Conservation (phyloP, 2,888 invertebrate genomes). For the Melinopterus prodromus region DNA sequence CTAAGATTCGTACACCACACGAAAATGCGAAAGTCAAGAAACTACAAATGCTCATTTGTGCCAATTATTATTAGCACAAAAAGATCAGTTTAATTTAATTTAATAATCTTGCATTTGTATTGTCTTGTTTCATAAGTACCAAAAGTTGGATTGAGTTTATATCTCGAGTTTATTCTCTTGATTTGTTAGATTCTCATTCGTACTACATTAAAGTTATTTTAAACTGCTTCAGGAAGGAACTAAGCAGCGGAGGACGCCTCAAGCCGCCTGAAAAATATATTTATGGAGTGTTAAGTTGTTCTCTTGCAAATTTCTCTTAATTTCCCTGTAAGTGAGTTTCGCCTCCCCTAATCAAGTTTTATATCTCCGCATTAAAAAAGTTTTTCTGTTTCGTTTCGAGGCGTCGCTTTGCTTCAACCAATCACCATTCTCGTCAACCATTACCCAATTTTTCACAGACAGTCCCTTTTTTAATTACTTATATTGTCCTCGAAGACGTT, state of each 20-base stretch:
- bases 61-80: no score
- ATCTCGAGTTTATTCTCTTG: background rate
- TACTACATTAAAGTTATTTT: background rate
- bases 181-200: background rate
- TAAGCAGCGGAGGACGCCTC: background rate
- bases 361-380: background rate
- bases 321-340: slow-evolving; percentile 55
- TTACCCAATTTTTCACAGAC: background rate
- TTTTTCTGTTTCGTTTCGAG: background rate
- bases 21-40: no score
- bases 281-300: background rate
- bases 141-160: background rate
- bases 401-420: background rate
- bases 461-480: background rate
- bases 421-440: background rate
- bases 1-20: no score
- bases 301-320: slow-evolving; percentile 45
- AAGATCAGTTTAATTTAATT: no score
- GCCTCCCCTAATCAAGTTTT: slow-evolving; percentile 54
- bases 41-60: no score
- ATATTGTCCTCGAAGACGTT: background rate
- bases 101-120: background rate
- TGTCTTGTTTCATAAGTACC: background rate
- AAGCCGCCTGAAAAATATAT: background rate
- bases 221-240: background rate